Base-by-base conservation (phyloP, 1,140 invertebrate species). In the Drosophila lacertosa region DNA sequence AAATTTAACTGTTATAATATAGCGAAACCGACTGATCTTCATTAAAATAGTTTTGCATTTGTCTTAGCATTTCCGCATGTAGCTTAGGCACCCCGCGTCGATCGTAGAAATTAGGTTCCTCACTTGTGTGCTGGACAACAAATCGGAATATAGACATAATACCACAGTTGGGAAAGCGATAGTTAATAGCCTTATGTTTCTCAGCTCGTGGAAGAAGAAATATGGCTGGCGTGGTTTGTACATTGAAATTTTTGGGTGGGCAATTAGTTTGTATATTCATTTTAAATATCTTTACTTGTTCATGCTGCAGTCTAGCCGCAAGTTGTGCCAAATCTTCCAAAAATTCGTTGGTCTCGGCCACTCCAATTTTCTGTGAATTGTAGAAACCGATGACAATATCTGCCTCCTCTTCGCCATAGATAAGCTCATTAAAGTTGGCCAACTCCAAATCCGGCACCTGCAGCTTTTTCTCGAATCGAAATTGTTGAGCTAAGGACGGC, bases 341-440 rank as follows among this genome's bases (percentile, higher is more conserved):
- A 11, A 54, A 40, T 1, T 22, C 15, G 0, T 32, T 5, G 1
- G 58, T 72, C 0, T 44, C 32, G 0, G 29, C 10, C 1, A 40
- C 40, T 5, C 33, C 40, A 5, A 45, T 33, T 5, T 53, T 26
- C 3, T 39, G 33, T 3, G 59, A 70, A 20, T 33, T 62, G 22
- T 77, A 77, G 13, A 77, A 72, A 4, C 50, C 51, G 26, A 77
- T 11, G 0, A 48, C 26, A 7, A 77, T 4, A 32, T 77, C 74
- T 1, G 29, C 11, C n/a, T 58, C 35, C n/a, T 44, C 20, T 9
- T 37, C 18, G 0, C 44, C 16, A 32, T 77, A 77, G 24, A 77
- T 57, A 1, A 55, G 18, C 6, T 72, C 55, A 62, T 53, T 77
- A 47, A 69, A 77, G 22, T 0, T 62, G 7, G 2, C 9, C 22